A percentile compares a stretch with the other conserved stretches of the same genome.
Conservation (phyloP, 2,888 invertebrate species). For the Rhagonycha lutea region DNA sequence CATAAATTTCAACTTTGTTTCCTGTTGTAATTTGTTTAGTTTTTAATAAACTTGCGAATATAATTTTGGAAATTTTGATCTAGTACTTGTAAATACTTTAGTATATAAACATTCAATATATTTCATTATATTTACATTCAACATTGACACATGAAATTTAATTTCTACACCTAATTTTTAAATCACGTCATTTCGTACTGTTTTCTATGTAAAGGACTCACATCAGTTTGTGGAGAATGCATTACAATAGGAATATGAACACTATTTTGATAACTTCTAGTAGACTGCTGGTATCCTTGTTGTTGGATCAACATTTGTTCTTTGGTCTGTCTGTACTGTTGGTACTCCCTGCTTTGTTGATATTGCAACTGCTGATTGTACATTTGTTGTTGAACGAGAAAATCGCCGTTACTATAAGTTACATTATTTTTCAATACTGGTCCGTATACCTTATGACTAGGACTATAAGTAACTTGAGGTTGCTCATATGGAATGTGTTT, state of each 20-base stretch:
- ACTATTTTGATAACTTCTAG: conserved; percentile 46
- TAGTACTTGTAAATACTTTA: not conserved
- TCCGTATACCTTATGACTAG: conserved; percentile 43
- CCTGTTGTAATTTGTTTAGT: too few species aligned
- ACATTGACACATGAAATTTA: conserved; percentile 22
- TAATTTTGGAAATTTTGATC: not conserved
- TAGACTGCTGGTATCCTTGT: conserved; percentile 41
- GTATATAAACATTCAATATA: conserved; percentile 1
- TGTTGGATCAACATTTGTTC: conserved; percentile 48
- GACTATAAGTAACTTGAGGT: conserved; percentile 34
- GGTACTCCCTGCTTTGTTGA: conserved; percentile 46
- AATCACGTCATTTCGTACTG: conserved; percentile 42
- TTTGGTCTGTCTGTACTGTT: conserved; percentile 48
- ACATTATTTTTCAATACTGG: conserved; percentile 33
- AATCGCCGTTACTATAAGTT: conserved; percentile 47
- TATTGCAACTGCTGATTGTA: conserved; percentile 46
- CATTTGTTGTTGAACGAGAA: conserved; percentile 47
- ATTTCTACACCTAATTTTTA: conserved; percentile 15
- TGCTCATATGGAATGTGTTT: conserved; percentile 45
- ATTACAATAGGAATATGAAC: conserved; percentile 49
- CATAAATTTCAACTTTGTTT: too few species aligned
- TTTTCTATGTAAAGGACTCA: conserved; percentile 39
- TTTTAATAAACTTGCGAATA: not conserved
- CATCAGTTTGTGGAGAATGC: conserved; percentile 46
- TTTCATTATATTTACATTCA: conserved; percentile 24